Base-by-base conservation (phyloP, 1,140 invertebrate genomes). In the Cryptotermes secundus region DNA sequence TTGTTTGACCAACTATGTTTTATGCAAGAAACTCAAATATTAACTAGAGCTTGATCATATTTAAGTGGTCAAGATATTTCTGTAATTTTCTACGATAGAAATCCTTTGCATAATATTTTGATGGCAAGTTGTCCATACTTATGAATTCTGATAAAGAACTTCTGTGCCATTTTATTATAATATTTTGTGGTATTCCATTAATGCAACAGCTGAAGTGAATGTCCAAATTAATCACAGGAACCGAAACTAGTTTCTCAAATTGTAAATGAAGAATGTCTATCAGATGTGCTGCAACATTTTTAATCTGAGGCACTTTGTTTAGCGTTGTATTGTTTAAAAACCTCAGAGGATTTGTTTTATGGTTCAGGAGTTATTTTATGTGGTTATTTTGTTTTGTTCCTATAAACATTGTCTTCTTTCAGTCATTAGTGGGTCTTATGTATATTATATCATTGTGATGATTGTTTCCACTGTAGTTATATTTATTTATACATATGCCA, bases 401-500 rank as follows among this genome's bases (percentile, higher is more conserved):
- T 72, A 72, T 14, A 26, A 72, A 31, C 59, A n/a, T 31, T 72
- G 59, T 72, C 31, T 72, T 72, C 26, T 72, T 72, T 26, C 59
- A 72, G n/a, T 1, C n/a, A 4, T 72, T 72, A 72, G 14, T 72
- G 26, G 59, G 26, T 26, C 59, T 72, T 72, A 14, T 72, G n/a
- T 72, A 72, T 72, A 72, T 72, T 59, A 59, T 19, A 59, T 59
- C 1, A 59, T 59, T 72, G 59, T 72, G 59, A 72, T 72, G 26
- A 65, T 72, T 72, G n/a, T 72, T 72, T 72, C 26, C n/a, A 31
- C 26, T 72, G 14, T 72, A 72, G 59, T 72, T 72, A 72, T 72
- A 72, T 72, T 72, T 72, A 72, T 72, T 72, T 72, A 72, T 72
- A 72, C n/a, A 31, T 72, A 72, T 72, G 6, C 59, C 59, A 72